These are phyloP conservation scores for Nemapogon koenigi DNA, from an alignment of 2,888 invertebrate species.

Conservation along the genomic window DNA sequence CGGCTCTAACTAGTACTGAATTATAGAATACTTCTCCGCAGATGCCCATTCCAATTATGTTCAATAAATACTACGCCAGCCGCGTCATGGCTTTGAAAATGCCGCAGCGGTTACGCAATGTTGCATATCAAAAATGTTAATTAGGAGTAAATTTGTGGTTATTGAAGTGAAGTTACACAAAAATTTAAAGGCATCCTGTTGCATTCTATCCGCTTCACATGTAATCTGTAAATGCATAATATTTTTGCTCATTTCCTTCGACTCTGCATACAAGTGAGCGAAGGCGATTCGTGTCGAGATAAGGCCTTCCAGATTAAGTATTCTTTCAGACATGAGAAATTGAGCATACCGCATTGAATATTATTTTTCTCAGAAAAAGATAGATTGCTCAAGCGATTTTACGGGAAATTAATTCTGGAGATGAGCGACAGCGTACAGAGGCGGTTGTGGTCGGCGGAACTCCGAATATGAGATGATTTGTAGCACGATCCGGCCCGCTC, in stretches of 20 bases:
- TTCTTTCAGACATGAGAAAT: slow-evolving; percentile 35
- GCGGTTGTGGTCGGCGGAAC: slow-evolving; percentile 6
- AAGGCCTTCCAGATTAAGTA: slow-evolving; percentile 44
- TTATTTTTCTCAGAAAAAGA: slow-evolving; percentile 55
- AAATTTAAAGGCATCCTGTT: too few relatives aligned
- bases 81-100: slow-evolving; percentile 11
- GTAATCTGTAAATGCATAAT: too few relatives aligned
- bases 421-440: slow-evolving; percentile 45
- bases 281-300: slow-evolving; percentile 33
- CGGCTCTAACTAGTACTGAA: slow-evolving; percentile 10
- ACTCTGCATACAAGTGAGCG: background rate
- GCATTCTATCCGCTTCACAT: too few relatives aligned
- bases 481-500: slow-evolving; percentile 37
- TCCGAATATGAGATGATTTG: slow-evolving; percentile 39
- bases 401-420: slow-evolving; percentile 58
- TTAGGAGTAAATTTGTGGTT: background rate
- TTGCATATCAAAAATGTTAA: background rate
- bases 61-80: slow-evolving; percentile 14
- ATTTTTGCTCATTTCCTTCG: too few relatives aligned
- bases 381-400: slow-evolving; percentile 58
- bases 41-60: slow-evolving; percentile 15
- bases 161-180: background rate
- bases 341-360: slow-evolving; percentile 34
- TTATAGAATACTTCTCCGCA: slow-evolving; percentile 12
- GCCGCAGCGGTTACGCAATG: too few relatives aligned